Conservation (phyloP, 2,797 vertebrate genomes). For the Numenius phaeopus region DNA sequence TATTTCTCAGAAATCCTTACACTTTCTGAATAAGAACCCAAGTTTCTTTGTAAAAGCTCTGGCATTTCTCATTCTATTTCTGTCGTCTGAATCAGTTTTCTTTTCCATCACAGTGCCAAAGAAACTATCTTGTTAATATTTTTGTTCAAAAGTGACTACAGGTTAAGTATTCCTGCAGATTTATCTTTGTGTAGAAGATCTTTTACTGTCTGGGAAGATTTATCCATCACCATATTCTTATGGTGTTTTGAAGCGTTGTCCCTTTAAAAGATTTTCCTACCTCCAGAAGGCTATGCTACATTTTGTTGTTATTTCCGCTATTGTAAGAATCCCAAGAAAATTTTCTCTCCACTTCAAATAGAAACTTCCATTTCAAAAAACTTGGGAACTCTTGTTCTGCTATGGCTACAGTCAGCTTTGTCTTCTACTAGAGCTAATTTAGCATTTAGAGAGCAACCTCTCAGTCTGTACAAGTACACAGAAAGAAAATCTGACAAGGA, state of each 20-base stretch:
- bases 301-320: background rate
- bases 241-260: background rate
- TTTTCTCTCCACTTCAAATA: background rate
- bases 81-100: background rate
- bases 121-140: background rate
- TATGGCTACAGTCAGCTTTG: background rate
- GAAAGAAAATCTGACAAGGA: constrained; percentile 45
- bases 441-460: constrained; percentile 6
- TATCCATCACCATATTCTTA: background rate
- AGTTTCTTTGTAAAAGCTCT: background rate
- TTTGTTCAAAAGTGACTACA: background rate
- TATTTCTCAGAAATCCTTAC: background rate
- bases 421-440: constrained; percentile 9
- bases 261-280: background rate
- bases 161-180: background rate
- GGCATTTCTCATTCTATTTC: background rate
- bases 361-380: background rate
- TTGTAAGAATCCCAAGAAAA: background rate
- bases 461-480: background rate
- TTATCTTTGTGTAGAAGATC: background rate
- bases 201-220: background rate
- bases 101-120: background rate
- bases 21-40: background rate
- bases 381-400: background rate
- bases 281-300: background rate